Evolutionary conservation across 2,888 invertebrate species (phyloP), one percentile per base, ranked within the genome.

Genomic region (Copidosoma aretas): DNA sequence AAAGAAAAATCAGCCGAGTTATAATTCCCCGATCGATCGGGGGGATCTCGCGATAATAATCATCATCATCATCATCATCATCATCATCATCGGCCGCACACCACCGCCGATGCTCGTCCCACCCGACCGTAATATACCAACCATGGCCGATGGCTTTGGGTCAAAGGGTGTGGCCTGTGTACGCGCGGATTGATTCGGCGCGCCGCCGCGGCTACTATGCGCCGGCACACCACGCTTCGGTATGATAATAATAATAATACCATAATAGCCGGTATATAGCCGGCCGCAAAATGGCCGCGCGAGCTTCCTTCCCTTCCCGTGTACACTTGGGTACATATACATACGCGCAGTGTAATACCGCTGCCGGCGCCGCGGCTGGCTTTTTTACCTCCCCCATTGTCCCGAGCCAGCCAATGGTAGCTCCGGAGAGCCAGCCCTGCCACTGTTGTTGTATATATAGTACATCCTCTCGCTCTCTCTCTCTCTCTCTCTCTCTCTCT

Each of bases 131-230:
- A n/a, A n/a, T n/a, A n/a, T n/a, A n/a, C n/a, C n/a, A 32, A 32
- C 32, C 32, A 32, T 32, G 32, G 32, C 32, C 32, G 32, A 32
- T 32, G 32, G 32, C 43, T 17, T 17, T 17, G 25, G 54, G 81
- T 81, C 81, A 81, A 81, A 82, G 83, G 83, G 83, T 83, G 83
- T 83, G 83, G 83, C 78, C 74, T 74, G 73, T 74, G 17, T 43
- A n/a, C 46, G n/a, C 69, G 51, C 52, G 81, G 82, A 83, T 83
- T 83, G 82, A 83, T 83, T 82, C 80, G 80, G 77, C 70, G 76
- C 74, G 77, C 75, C 75, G 58, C 17, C 22, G 56, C 57, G 70
- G 81, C 81, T 80, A 80, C 8, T 32, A 3, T 32, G 32, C 32
- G 81, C 82, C 81, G 77, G 70, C 74, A 77, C 75, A 77, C 76